A percentile compares a stretch with the other conserved stretches of the same genome.
These are phyloP conservation scores for Anoplopoma fimbria DNA, from an alignment of 2,113 vertebrate genomes.

Conservation along the genomic window DNA sequence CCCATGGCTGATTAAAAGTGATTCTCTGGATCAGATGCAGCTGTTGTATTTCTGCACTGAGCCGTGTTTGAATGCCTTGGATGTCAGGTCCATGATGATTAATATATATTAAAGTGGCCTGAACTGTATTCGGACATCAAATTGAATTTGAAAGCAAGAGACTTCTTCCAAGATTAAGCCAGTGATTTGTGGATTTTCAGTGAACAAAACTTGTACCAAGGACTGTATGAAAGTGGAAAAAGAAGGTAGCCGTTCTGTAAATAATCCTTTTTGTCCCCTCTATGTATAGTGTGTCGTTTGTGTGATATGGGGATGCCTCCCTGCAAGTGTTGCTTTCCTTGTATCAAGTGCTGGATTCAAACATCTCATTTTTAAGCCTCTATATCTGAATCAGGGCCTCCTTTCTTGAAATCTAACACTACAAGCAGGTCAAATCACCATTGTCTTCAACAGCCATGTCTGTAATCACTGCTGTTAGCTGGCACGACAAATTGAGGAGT, in stretches of 20 bases:
- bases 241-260: slow-evolving; percentile 58
- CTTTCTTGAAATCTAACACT: slow-evolving; percentile 17
- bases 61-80: background rate
- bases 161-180: background rate
- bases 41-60: background rate
- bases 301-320: slow-evolving; percentile 31
- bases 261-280: slow-evolving; percentile 22
- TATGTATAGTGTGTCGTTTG: slow-evolving; percentile 48
- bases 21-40: background rate
- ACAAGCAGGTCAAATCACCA: slow-evolving; percentile 44
- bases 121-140: background rate
- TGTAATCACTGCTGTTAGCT: slow-evolving; percentile 27
- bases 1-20: background rate
- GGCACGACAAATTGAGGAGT: slow-evolving; percentile 5
- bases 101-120: background rate
- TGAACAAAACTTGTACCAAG: background rate
- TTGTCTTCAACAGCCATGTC: slow-evolving; percentile 25
- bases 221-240: slow-evolving; percentile 13
- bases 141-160: background rate
- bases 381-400: slow-evolving; percentile 48
- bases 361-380: slow-evolving; percentile 41
- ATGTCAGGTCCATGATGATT: background rate
- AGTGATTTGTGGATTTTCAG: slow-evolving; percentile 1
- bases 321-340: slow-evolving; percentile 36
- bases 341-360: slow-evolving; percentile 66